Percentiles rank a stretch among this genome's conserved stretches.
phyloP scores from a whole-genome alignment of 2,113 vertebrate species.

The Gymnorhina tibicen region DNA sequence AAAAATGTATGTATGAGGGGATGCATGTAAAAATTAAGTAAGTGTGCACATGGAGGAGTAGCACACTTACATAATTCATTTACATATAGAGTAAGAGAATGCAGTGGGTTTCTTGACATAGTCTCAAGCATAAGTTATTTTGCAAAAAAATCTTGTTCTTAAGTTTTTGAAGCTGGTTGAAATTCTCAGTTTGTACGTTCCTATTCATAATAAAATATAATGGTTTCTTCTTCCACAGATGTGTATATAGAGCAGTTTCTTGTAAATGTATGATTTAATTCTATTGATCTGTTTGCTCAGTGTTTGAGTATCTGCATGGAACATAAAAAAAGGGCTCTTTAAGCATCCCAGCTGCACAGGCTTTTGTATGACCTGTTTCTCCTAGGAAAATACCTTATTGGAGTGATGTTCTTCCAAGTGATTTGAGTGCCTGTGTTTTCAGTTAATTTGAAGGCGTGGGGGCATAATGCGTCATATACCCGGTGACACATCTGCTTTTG shows the following conservation, averaged over 20 bases:
- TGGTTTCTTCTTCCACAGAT: background rate
- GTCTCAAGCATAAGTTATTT: background rate
- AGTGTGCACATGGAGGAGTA: background rate
- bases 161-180: background rate
- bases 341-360: background rate
- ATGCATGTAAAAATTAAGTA: background rate
- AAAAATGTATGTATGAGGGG: background rate
- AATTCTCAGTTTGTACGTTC: background rate
- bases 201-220: background rate
- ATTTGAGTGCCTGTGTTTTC: background rate
- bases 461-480: background rate
- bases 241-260: background rate
- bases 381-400: background rate
- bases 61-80: no score
- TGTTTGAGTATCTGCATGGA: background rate
- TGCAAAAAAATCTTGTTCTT: background rate
- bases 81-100: background rate
- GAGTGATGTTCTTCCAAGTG: background rate
- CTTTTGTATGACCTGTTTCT: background rate
- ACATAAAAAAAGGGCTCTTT: background rate
- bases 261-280: background rate
- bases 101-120: background rate
- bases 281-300: background rate
- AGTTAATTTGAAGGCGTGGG: background rate
- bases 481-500: background rate